Percentiles rank a stretch among this genome's conserved stretches.
Conservation (phyloP, 2,888 invertebrate genomes). For the Rhamphomyia laevipes region DNA sequence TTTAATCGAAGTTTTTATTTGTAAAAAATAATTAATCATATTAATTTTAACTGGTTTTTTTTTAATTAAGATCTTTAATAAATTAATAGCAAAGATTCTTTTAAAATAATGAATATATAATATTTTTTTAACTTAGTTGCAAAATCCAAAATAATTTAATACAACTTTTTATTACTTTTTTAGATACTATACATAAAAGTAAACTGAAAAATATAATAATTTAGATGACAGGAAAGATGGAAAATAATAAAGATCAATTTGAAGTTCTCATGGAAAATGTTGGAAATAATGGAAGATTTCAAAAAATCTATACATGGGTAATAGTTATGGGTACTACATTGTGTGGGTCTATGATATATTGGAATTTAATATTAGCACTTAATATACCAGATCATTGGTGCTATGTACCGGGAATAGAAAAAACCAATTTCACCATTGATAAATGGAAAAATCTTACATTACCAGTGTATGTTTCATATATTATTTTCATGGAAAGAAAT, state of each 20-base stretch:
- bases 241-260: slow-evolving; percentile 35
- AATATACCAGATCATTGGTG: slow-evolving; percentile 49
- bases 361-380: slow-evolving; percentile 43
- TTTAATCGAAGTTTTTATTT: no score
- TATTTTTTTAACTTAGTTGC: no score
- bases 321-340: slow-evolving; percentile 40
- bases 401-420: slow-evolving; percentile 40
- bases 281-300: slow-evolving; percentile 43
- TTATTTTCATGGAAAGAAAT: not conserved
- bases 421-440: slow-evolving; percentile 37
- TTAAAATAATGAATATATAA: no score
- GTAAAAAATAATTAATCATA: no score
- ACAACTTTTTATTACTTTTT: no score
- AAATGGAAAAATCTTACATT: slow-evolving; percentile 43
- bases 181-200: no score
- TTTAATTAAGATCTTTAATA: no score
- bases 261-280: slow-evolving; percentile 41
- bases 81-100: no score
- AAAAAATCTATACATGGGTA: slow-evolving; percentile 39
- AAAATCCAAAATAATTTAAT: no score
- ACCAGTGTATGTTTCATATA: slow-evolving; percentile 37
- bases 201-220: no score
- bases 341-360: slow-evolving; percentile 40
- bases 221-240: not conserved
- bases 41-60: no score